phyloP scores from a whole-genome alignment of 2,888 invertebrate genomes.

The Fragum fragum region DNA sequence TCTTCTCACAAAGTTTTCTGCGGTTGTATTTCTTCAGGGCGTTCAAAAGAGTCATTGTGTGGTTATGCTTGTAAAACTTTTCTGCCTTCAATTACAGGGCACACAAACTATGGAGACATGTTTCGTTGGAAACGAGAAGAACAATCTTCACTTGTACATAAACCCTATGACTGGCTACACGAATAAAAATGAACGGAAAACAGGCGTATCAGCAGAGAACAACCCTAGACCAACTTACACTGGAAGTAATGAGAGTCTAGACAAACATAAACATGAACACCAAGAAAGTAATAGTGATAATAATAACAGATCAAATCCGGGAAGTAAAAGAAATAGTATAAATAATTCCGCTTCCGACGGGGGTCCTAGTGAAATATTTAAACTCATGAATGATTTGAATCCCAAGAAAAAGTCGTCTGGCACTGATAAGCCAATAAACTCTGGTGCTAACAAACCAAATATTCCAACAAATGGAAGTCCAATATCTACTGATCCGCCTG shows the following conservation, averaged over 20 bases:
- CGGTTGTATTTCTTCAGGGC: too few relatives aligned
- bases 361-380: conserved; percentile 43
- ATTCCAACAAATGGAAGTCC: conserved; percentile 48
- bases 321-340: conserved; percentile 33
- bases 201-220: conserved; percentile 59
- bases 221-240: conserved; percentile 18
- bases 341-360: conserved; percentile 35
- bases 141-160: conserved; percentile 61
- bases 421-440: conserved; percentile 28
- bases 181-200: conserved; percentile 56
- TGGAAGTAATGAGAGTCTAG: conserved; percentile 12
- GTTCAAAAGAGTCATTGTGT: too few relatives aligned
- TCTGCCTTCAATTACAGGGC: conserved; percentile 46
- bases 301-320: conserved; percentile 33
- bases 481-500: conserved; percentile 45
- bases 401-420: conserved; percentile 47
- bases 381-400: conserved; percentile 53
- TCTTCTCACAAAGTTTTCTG: too few relatives aligned
- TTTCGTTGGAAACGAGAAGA: conserved; percentile 48
- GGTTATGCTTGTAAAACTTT: too few relatives aligned
- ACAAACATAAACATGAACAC: conserved; percentile 35
- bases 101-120: conserved; percentile 65
- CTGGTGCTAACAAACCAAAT: conserved; percentile 38
- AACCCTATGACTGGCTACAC: conserved; percentile 59
- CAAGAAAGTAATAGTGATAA: conserved; percentile 46